Base-by-base conservation (phyloP, 2,888 invertebrate species). In the Himalopsyche anomala region DNA sequence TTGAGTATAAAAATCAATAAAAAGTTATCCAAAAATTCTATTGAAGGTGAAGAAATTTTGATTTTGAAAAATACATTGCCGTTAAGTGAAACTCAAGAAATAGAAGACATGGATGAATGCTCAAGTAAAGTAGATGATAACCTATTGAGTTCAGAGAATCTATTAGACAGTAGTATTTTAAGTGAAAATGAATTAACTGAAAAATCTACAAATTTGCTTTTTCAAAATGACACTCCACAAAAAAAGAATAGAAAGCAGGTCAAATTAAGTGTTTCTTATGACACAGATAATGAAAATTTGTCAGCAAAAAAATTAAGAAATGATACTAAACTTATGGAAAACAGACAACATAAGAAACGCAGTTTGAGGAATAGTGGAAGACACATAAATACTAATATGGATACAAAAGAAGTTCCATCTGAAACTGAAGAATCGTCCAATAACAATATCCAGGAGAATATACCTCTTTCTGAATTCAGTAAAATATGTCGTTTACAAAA, bases 381-480 rank as follows among this genome's bases (percentile, higher is more conserved):
- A 74, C 74, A 15, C 38, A 12, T 36, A 12, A 74, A 28, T 12
- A 19, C 28, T 36, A 19, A 15, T 5, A 0, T 15, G 5, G 74
- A 36, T 38, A 38, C 15, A 36, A 74, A 36, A 36, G 74, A 74
- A 3, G 38, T 74, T 36, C 36, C 19, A 81, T 28, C 17, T 54
- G 54, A 81, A 81, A 42, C 19, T 51, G 81, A 54, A 12, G 54
- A 81, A 42, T 19, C 42, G 3, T 81, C 81, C 17, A 81, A 81
- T n/a, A 81, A 81, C 42, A 81, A 81, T 83, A 38, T 83, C 45
- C 69, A 83, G 45, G 84, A 84, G 15, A 84, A 84, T 69, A 84
- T 84, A 54, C 84, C 84, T 51, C 84, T 84, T 84, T 42, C 40
- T 6, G 83, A 83, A 83, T 74, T 83, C 38, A 56, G 56, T 83